Percentiles rank a stretch among this genome's conserved stretches.
These are phyloP conservation scores for Cariama cristata DNA, from an alignment of 2,113 vertebrate genomes.

Conservation along the genomic window DNA sequence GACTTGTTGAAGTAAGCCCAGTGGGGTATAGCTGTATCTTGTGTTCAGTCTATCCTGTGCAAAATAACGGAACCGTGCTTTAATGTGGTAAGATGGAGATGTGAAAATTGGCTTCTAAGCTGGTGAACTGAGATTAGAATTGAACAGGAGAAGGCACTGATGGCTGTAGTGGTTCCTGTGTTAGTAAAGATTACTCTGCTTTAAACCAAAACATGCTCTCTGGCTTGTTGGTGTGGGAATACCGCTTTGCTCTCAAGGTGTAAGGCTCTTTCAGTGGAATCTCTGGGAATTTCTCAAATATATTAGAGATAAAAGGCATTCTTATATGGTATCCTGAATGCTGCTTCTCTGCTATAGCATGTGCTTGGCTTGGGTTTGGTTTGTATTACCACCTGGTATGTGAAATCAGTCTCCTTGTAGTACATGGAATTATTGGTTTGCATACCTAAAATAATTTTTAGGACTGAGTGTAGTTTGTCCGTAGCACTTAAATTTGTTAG, in stretches of 20 bases:
- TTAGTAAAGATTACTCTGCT: neutral
- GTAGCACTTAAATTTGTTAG: neutral
- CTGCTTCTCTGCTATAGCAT: neutral
- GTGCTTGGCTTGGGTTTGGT: neutral
- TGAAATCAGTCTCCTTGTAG: neutral
- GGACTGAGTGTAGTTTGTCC: neutral
- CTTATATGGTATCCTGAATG: neutral
- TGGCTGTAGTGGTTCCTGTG: neutral
- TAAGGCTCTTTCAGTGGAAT: neutral
- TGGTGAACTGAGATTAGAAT: neutral
- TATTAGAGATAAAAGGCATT: neutral
- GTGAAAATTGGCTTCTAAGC: neutral
- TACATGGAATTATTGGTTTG: neutral
- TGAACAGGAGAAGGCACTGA: neutral
- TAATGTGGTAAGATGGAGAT: neutral
- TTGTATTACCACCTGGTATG: neutral
- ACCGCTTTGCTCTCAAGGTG: neutral
- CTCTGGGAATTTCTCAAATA: neutral
- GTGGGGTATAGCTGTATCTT: neutral
- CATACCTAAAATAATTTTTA: neutral
- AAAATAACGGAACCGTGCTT: neutral
- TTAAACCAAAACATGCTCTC: neutral
- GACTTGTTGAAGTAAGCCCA: neutral
- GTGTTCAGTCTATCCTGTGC: neutral
- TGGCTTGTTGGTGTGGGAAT: neutral